A percentile compares a stretch with the other conserved stretches of the same genome.
These are phyloP conservation scores for Oreochromis grahami DNA, from an alignment of 2,797 vertebrate species.

Conservation along the genomic window DNA sequence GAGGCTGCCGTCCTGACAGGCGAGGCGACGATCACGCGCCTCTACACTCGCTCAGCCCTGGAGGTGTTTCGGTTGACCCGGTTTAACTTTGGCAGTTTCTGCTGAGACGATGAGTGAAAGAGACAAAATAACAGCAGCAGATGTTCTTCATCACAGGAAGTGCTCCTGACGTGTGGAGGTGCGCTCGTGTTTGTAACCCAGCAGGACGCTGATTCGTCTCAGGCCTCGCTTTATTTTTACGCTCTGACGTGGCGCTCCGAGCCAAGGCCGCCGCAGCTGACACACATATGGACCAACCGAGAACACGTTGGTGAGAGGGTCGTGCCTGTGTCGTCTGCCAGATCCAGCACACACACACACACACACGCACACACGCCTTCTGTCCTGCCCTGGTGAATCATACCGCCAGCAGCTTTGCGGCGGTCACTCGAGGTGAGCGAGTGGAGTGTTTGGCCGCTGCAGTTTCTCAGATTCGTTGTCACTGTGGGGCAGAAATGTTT, in stretches of 20 bases:
- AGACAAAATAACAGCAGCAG: neutral
- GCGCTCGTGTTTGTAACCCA: neutral
- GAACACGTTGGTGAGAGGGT: constrained; percentile 1
- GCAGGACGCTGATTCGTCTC: neutral
- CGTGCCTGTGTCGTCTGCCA: constrained; percentile 16
- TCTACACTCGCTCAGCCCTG: neutral
- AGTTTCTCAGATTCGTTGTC: neutral
- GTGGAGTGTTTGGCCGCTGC: neutral
- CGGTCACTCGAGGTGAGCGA: constrained; percentile 35
- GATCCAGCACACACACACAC: neutral
- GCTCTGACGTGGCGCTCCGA: neutral
- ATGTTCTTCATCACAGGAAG: neutral
- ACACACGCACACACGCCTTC: constrained; percentile 10
- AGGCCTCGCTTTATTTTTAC: neutral
- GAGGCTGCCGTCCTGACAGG: neutral
- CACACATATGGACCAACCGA: constrained; percentile 10
- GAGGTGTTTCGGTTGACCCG: neutral
- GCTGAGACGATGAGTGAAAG: fast-evolving
- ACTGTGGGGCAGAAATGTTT: neutral
- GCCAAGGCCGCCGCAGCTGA: constrained; percentile 2
- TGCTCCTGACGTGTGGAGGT: neutral
- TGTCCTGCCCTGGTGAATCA: constrained; percentile 46
- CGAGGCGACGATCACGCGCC: neutral
- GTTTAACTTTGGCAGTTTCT: neutral
- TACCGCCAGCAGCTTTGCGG: constrained; percentile 45